Base-by-base conservation (phyloP, 1,140 invertebrate species). In the Lysiphlebus fabarum region DNA sequence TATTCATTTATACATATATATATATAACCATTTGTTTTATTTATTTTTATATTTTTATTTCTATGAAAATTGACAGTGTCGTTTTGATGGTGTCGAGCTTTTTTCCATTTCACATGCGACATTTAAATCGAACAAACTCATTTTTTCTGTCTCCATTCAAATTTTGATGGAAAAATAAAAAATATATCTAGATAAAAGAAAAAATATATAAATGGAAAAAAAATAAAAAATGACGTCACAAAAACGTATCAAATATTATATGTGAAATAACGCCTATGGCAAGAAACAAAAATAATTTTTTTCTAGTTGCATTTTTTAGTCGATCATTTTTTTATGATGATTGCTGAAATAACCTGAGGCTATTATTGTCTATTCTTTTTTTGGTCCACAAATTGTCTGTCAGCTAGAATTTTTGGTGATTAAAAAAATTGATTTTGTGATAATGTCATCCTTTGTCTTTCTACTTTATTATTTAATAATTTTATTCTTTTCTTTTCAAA, bases 61-160 rank as follows among this genome's bases (percentile, higher is more conserved):
- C n/a, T 43, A 4, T 1, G 5, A 17, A 1, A 48, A 17, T 17
- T 17, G 26, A 12, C 43, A 2, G 8, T 7, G 26, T 48, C 6
- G 17, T 48, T 4, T 33, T 50, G 26, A 48, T 34, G 47, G 10
- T 37, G 34, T 34, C 63, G 53, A 56, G 65, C 62, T 70, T 71
- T 71, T n/a, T 64, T 66, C 63, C 66, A 68, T 70, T 71, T 71
- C 62, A 69, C 73, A 70, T 69, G 67, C 65, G 71, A 73, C 69
- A 69, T 67, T 72, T 75, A 68, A 71, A 73, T 75, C 71, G 70
- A 74, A 73, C 62, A 67, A 11, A 8, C 67, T 73, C 69, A 67
- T 70, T 71, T 72, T 69, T 72, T 66, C 65, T 65, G 63, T 66
- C 67, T 66, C 55, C 62, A n/a, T 14, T 48, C 10, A 34, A 12